Evolutionary conservation across 2,888 invertebrate species (phyloP), one percentile per base, ranked within the genome.

Genomic region (Ischnura elegans): DNA sequence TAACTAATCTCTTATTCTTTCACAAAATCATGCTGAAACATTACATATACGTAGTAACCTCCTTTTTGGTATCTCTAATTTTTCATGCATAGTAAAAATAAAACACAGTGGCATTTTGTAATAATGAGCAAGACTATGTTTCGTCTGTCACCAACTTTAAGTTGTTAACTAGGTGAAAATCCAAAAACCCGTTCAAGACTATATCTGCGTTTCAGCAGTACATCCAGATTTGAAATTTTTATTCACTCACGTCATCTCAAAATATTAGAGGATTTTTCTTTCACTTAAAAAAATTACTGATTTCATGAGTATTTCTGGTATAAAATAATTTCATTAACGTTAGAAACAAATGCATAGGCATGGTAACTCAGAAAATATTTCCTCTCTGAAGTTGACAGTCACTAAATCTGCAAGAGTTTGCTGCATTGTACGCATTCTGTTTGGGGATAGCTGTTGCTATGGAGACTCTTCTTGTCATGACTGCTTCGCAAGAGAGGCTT

Each of bases 321-420:
- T 13, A 90, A 90, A 90, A 66, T 55, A 61, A 66, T 66, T 42
- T 61, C 42, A 61, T 29, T 42, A 13, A 42, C 36, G 55, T 55
- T 25, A 55, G 43, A 90, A 90, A 90, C 90, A 90, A 90, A 90
- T n/a, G 3, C 25, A 29, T 90, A 29, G 66, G 55, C 43, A 90
- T 61, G 43, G 16, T 61, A 45, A 87, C 55, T n/a, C 46, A 25
- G 45, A 61, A 61, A 76, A 61, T 51, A 90, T 45, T 61, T 45
- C 90, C 36, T 61, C n/a, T 55, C 21, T 43, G 36, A 61, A 66
- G 42, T 16, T 36, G 36, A 90, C 90, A 90, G 25, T 61, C 90
- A 61, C 61, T 43, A 87, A 36, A 51, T 42, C n/a, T 87, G 55
- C 43, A 90, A 25, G 42, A 90, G 42, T 43, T 29, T 61, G 36